Conservation (phyloP, 2,113 vertebrate species). For the Jacana jacana region DNA sequence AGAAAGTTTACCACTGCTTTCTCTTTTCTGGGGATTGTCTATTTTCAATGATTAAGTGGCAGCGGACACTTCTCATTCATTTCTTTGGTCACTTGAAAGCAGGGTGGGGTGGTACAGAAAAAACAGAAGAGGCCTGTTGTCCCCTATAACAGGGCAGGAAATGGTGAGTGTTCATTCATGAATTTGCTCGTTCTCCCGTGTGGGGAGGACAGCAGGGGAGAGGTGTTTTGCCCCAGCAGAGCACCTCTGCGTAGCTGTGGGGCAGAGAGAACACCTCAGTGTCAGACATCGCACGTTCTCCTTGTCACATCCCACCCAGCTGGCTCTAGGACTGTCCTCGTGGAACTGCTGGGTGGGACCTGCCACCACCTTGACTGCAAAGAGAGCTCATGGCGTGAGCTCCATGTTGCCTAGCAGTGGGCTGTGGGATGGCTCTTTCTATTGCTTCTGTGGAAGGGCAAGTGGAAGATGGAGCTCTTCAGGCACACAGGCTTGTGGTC, state of each 20-base stretch:
- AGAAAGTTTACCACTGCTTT: neutral
- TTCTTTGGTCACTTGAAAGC: neutral
- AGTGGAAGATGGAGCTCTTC: neutral
- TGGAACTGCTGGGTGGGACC: neutral
- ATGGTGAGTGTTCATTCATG: neutral
- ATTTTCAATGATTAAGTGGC: neutral
- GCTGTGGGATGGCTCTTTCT: neutral
- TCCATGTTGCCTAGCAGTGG: accelerated
- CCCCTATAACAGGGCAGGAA: neutral
- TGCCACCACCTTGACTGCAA: neutral
- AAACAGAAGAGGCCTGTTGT: neutral
- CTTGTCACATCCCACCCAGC: neutral
- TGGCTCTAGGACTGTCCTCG: neutral
- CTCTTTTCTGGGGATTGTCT: neutral
- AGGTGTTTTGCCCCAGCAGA: neutral
- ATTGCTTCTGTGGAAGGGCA: neutral
- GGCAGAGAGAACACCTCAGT: neutral
- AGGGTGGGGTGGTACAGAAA: accelerated
- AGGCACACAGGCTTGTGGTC: neutral
- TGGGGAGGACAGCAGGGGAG: neutral
- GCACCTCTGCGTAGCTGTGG: accelerated
- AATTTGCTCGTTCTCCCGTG: neutral
- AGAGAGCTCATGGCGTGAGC: neutral
- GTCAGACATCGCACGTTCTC: accelerated
- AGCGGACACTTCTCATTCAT: neutral